These are phyloP conservation scores for Schizaphis graminum DNA, from an alignment of 2,888 invertebrate genomes.

Conservation along the genomic window DNA sequence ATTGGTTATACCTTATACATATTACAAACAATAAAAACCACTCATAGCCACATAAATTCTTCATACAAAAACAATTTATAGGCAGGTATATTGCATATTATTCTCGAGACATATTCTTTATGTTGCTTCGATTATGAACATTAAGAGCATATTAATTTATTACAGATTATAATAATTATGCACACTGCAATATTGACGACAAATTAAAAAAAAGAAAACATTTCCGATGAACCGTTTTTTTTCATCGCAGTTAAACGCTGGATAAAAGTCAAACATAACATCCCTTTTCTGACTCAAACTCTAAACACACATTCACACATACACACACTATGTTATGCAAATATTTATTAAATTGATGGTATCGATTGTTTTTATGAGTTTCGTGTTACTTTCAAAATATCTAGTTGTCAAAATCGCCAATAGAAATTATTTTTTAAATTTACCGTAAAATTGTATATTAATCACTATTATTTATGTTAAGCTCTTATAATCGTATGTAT, in stretches of 20 bases:
- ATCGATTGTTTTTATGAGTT: background rate
- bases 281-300: background rate
- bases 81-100: background rate
- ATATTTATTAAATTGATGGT: background rate
- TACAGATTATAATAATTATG: background rate
- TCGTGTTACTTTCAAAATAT: background rate
- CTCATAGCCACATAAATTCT: background rate
- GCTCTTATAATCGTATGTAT: background rate
- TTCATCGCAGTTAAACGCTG: background rate
- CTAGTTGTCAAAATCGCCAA: background rate
- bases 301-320: background rate
- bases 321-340: background rate
- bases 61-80: background rate
- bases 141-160: background rate
- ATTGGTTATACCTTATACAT: background rate
- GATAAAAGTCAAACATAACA: conserved; percentile 32
- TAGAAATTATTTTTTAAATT: background rate
- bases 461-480: background rate
- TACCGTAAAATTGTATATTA: background rate
- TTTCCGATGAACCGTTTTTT: background rate
- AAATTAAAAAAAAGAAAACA: conserved; percentile 12
- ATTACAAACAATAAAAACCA: background rate
- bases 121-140: background rate
- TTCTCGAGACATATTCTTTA: background rate
- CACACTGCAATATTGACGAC: background rate